Evolutionary conservation across 2,113 vertebrate genomes (phyloP).

Genomic region (Saccopteryx bilineata): DNA sequence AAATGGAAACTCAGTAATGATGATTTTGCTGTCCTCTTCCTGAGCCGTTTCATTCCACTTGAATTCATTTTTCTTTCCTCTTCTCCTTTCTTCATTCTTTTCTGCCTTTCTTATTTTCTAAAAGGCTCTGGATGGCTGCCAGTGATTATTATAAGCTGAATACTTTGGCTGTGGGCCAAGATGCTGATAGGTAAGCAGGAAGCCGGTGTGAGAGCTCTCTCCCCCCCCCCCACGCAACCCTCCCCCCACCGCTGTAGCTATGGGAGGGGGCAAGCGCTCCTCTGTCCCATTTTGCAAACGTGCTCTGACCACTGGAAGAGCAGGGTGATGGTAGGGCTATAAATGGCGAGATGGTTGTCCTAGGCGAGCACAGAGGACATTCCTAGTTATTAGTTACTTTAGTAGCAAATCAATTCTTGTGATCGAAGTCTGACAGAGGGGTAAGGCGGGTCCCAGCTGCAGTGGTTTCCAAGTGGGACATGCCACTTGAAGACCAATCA

Average conservation of each 20-base stretch:
- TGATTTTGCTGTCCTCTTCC: background rate
- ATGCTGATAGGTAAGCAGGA: constrained; percentile 83
- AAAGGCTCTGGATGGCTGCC: constrained; percentile 84
- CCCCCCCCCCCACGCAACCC: constrained; percentile 8
- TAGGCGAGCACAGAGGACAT: background rate
- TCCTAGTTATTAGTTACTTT: background rate
- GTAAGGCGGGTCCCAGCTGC: fast-evolving
- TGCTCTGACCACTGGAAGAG: background rate
- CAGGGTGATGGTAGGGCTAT: too few species aligned
- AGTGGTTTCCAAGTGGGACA: fast-evolving
- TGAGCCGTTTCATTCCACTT: constrained; percentile 23
- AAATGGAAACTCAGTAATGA: constrained; percentile 51
- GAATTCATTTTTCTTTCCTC: constrained; percentile 51
- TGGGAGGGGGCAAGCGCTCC: background rate
- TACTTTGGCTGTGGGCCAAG: constrained; percentile 85
- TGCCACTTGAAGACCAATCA: background rate
- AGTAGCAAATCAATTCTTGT: background rate
- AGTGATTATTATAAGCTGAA: constrained; percentile 87
- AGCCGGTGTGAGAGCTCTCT: constrained; percentile 84
- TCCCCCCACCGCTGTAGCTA: constrained; percentile 36
- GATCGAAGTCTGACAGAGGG: too few species aligned
- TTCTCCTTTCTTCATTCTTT: constrained; percentile 60
- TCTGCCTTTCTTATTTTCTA: constrained; percentile 72
- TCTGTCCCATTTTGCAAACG: constrained; percentile 71
- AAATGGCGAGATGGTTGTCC: background rate